Evolutionary conservation across 1,140 invertebrate species (phyloP), one percentile per base, ranked within the genome.

Genomic region (Globodera rostochiensis): DNA sequence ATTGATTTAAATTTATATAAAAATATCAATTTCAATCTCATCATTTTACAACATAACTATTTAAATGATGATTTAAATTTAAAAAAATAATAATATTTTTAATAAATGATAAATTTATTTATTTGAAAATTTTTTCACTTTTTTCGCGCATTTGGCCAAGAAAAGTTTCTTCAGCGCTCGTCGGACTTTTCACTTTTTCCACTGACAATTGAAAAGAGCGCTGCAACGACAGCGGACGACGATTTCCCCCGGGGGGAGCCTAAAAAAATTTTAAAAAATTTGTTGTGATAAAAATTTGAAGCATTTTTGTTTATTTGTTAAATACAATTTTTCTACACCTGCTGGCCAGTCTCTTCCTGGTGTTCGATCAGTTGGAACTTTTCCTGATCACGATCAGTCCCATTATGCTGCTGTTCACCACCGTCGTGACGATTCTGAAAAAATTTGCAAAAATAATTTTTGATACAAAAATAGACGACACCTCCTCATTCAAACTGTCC

Each of bases 111-210:
- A 36, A 36, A 36, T 36, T 36, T 36, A 36, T 1, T 0, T 36
- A 36, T 36, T 66, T 13, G 60, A 21, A 66, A 66, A 69, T 21
- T 4, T 47, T 15, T 71, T 11, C 19, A 71, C 69, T 71, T 47
- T 45, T 71, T 71, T 47, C 69, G 9, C 69, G 69, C 21, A 71
- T 71, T 47, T 71, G 21, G 69, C 25, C 69, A 45, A 71, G 46
- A 71, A 71, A 9, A 11, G 46, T 11, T 36, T 36, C 69, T 15
- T 71, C 69, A 73, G 19, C 46, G 15, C 4, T 21, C 19, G 46
- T 21, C 19, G 46, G 49, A 73, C 49, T 73, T 15, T 47, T 47
- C 46, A 73, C 49, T 47, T 73, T 73, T 6, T 73, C 49, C 46
- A 21, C 49, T 15, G 71, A 47, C 13, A 21, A 6, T 21, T 47